A percentile compares a stretch with the other conserved stretches of the same genome.
phyloP scores from a whole-genome alignment of 2,113 vertebrate genomes.

The Hemicordylus capensis region DNA sequence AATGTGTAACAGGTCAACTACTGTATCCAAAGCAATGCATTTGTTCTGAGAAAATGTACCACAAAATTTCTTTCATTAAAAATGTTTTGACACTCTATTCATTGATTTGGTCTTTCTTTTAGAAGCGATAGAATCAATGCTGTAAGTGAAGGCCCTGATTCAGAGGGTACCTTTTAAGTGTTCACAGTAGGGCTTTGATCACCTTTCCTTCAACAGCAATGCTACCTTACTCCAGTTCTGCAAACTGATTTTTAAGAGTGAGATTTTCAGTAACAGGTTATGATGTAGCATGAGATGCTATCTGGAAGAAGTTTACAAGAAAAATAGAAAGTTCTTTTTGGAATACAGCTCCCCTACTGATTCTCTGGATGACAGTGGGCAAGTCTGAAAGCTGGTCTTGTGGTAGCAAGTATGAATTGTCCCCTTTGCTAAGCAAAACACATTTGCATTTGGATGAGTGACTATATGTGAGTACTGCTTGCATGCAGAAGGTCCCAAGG shows the following conservation, averaged over 20 bases:
- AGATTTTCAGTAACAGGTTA: background rate
- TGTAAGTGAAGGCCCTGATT: no score
- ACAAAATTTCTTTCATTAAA: slow-evolving; percentile 74
- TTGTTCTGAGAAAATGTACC: slow-evolving; percentile 72
- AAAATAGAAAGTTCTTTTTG: background rate
- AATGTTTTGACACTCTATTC: slow-evolving; percentile 52
- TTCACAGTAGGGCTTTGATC: background rate
- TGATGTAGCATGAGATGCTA: background rate
- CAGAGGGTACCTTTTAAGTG: background rate
- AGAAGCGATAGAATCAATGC: background rate
- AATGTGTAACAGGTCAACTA: slow-evolving; percentile 69
- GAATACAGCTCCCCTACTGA: background rate
- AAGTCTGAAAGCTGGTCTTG: no score
- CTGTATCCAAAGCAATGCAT: slow-evolving; percentile 76
- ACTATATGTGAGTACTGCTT: no score
- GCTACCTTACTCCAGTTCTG: background rate
- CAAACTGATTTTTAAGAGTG: background rate
- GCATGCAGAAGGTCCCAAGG: no score
- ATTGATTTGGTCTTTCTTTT: slow-evolving; percentile 21
- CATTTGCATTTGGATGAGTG: no score
- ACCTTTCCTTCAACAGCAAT: no score
- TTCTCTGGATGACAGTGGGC: background rate
- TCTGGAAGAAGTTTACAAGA: background rate
- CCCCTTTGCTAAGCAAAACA: no score
- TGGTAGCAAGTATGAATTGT: no score